Conservation (phyloP, 2,113 vertebrate species). For the Rallus limicola region DNA sequence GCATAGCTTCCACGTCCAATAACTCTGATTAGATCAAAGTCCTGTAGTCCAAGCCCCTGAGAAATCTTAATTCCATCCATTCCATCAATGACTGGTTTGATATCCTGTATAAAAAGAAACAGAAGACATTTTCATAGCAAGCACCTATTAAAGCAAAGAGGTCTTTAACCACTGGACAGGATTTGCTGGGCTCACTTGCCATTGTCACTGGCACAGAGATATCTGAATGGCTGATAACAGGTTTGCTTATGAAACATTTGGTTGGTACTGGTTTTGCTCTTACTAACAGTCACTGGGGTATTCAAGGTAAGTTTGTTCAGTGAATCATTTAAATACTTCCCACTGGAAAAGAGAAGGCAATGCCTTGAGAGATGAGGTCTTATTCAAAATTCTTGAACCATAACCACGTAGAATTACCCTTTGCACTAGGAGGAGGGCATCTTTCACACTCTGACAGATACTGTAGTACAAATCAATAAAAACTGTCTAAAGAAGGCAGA, state of each 20-base stretch:
- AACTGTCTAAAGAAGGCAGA: not conserved
- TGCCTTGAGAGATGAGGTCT: not conserved
- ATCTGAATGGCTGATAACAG: not conserved
- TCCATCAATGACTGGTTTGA: constrained; percentile 93
- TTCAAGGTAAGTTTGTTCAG: not conserved
- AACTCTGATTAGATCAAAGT: constrained; percentile 95
- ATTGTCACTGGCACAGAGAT: not conserved
- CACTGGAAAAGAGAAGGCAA: not conserved
- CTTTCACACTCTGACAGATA: not conserved
- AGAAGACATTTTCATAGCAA: not conserved
- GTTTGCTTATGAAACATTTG: not conserved
- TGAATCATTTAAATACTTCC: not conserved
- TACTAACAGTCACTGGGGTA: not conserved
- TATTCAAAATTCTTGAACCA: not conserved
- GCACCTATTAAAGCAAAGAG: not conserved
- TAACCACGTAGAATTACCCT: not conserved
- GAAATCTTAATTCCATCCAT: constrained; percentile 95
- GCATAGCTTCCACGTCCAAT: constrained; percentile 97
- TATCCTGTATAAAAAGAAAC: constrained; percentile 76
- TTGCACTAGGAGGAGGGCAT: not conserved
- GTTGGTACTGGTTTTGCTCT: not conserved
- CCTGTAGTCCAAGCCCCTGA: constrained; percentile 88
- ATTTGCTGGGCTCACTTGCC: not conserved
- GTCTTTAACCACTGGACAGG: not conserved
- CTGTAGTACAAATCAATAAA: not conserved